Conservation (phyloP, 2,888 invertebrate genomes). For the Amphipyra berbera region DNA sequence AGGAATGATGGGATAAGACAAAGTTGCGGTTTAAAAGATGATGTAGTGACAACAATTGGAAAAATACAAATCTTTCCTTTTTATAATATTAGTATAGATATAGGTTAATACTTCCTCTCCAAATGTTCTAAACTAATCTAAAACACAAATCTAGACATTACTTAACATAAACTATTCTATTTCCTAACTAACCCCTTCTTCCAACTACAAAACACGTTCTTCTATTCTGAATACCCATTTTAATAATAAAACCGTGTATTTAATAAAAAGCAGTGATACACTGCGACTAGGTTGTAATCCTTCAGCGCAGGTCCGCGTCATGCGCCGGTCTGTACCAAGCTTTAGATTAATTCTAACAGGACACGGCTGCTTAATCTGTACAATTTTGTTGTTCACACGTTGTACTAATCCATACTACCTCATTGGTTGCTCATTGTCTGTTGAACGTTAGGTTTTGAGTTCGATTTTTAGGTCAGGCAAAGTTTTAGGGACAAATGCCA, state of each 20-base stretch:
- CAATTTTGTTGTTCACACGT: slow-evolving; percentile 16
- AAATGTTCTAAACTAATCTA: too few relatives aligned
- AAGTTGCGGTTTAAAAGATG: too few relatives aligned
- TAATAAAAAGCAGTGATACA: slow-evolving; percentile 21
- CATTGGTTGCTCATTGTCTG: too few relatives aligned
- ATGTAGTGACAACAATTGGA: too few relatives aligned
- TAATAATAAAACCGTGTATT: slow-evolving; percentile 25
- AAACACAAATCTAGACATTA: neutral
- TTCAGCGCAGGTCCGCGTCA: slow-evolving; percentile 32
- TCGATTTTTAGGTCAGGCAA: too few relatives aligned
- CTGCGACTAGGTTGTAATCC: slow-evolving; percentile 48
- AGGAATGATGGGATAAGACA: too few relatives aligned
- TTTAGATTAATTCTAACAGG: slow-evolving; percentile 44
- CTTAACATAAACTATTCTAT: slow-evolving; percentile 12
- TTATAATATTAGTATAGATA: too few relatives aligned
- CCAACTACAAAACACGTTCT: slow-evolving; percentile 33
- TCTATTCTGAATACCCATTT: slow-evolving; percentile 18
- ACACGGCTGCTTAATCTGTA: slow-evolving; percentile 15
- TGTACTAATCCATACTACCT: too few relatives aligned
- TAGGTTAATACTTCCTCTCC: too few relatives aligned
- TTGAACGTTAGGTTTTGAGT: too few relatives aligned
- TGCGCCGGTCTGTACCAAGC: slow-evolving; percentile 45
- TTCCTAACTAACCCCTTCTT: slow-evolving; percentile 19
- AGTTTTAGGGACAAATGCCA: too few relatives aligned
- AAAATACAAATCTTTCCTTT: too few relatives aligned